phyloP scores from a whole-genome alignment of 2,113 vertebrate species.

The Bungarus multicinctus region DNA sequence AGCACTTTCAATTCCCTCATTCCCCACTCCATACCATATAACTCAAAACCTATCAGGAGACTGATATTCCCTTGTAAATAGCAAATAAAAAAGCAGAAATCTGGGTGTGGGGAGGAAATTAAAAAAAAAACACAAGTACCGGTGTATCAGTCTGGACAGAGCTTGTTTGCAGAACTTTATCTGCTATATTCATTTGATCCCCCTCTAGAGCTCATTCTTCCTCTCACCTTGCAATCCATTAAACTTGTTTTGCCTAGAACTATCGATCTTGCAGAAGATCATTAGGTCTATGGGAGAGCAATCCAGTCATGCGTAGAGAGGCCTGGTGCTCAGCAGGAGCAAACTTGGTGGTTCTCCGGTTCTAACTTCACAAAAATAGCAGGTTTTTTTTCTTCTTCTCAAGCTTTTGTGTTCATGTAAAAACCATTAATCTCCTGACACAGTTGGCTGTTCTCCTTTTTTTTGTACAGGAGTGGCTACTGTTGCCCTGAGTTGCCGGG shows the following conservation, averaged over 20 bases:
- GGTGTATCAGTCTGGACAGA: background rate
- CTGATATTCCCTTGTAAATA: background rate
- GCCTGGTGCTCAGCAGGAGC: background rate
- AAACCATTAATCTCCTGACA: background rate
- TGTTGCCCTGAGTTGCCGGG: background rate
- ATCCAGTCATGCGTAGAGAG: background rate
- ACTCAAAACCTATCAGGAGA: background rate
- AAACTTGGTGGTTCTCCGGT: background rate
- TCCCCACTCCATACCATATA: background rate
- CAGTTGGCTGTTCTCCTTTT: background rate
- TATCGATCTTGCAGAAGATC: background rate
- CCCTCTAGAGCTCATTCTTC: background rate
- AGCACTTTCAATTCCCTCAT: background rate
- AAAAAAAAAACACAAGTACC: background rate
- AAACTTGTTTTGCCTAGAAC: background rate
- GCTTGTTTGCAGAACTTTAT: background rate
- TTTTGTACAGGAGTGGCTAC: background rate
- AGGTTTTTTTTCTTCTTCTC: background rate
- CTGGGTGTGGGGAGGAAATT: background rate
- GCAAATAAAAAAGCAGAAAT: background rate
- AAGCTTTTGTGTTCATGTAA: background rate
- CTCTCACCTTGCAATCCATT: background rate
- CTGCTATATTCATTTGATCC: background rate
- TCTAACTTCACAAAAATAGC: background rate
- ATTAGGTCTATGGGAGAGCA: background rate